These are phyloP conservation scores for Lepisosteus osseus DNA, from an alignment of 2,113 vertebrate species.

Conservation along the genomic window DNA sequence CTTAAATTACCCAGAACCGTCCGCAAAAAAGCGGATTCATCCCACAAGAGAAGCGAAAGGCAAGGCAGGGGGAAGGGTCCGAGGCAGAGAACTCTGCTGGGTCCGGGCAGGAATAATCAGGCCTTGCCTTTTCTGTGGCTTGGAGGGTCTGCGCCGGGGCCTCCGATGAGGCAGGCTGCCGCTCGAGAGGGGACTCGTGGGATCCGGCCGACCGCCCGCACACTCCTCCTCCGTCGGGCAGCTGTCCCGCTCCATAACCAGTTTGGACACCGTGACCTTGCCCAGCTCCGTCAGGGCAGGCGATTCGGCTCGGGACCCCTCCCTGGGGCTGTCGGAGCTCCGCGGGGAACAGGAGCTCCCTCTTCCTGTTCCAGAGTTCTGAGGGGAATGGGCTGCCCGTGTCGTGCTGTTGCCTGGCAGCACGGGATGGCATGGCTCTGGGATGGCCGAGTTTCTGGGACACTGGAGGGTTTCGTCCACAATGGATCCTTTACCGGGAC, in stretches of 20 bases:
- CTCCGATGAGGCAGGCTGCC: constrained; percentile 18
- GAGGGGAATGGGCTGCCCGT: constrained; percentile 14
- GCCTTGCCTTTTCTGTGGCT: too few species aligned
- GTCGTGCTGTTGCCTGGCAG: constrained; percentile 48
- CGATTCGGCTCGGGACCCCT: constrained; percentile 32
- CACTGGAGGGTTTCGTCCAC: too few species aligned
- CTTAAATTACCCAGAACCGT: too few species aligned
- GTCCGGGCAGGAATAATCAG: too few species aligned
- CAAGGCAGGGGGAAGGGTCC: too few species aligned
- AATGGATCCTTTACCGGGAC: too few species aligned
- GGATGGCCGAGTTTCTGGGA: too few species aligned
- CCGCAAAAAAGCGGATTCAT: too few species aligned
- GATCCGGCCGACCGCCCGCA: constrained; percentile 36
- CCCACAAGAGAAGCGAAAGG: too few species aligned
- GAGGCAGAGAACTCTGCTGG: too few species aligned
- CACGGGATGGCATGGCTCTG: background rate
- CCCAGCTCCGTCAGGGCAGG: constrained; percentile 12
- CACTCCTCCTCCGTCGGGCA: constrained; percentile 39
- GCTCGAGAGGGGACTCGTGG: constrained; percentile 24
- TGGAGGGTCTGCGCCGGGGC: background rate
- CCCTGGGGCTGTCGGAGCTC: constrained; percentile 34
- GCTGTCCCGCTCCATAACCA: constrained; percentile 70
- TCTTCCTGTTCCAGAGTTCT: constrained; percentile 22
- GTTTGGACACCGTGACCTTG: constrained; percentile 59
- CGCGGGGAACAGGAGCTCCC: constrained; percentile 16